Conservation (phyloP, 2,113 vertebrate species). For the Steatornis caripensis region DNA sequence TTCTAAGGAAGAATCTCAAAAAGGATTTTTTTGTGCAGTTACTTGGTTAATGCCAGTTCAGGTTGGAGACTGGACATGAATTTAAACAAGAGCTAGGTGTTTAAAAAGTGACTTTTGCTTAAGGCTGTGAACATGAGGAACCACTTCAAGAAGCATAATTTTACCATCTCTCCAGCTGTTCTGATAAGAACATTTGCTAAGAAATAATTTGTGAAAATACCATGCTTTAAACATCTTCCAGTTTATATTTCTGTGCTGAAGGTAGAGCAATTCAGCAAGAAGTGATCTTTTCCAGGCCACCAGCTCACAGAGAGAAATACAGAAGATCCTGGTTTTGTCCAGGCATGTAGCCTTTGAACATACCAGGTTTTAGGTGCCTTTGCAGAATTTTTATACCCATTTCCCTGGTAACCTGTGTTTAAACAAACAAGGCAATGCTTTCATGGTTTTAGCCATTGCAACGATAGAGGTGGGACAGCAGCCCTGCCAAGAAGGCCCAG, state of each 20-base stretch:
- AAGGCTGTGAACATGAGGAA: not conserved
- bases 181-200: not conserved
- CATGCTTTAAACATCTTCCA: not conserved
- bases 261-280: not conserved
- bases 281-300: not conserved
- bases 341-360: not conserved
- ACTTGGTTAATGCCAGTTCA: not conserved
- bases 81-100: not conserved
- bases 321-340: not conserved
- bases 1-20: not conserved
- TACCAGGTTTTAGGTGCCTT: not conserved
- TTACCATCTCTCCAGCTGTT: not conserved
- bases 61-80: not conserved
- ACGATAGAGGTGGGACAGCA: not conserved
- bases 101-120: slow-evolving; percentile 24
- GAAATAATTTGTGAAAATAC: slow-evolving; percentile 2
- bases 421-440: not conserved
- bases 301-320: not conserved
- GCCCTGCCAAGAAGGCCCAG: not conserved
- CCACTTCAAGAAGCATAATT: not conserved
- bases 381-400: not conserved
- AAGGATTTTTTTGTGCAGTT: not conserved
- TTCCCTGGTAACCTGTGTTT: not conserved
- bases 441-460: not conserved
- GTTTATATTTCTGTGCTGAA: not conserved